Conservation (phyloP, 1,140 invertebrate genomes). For the Drosophila subpulchrella region DNA sequence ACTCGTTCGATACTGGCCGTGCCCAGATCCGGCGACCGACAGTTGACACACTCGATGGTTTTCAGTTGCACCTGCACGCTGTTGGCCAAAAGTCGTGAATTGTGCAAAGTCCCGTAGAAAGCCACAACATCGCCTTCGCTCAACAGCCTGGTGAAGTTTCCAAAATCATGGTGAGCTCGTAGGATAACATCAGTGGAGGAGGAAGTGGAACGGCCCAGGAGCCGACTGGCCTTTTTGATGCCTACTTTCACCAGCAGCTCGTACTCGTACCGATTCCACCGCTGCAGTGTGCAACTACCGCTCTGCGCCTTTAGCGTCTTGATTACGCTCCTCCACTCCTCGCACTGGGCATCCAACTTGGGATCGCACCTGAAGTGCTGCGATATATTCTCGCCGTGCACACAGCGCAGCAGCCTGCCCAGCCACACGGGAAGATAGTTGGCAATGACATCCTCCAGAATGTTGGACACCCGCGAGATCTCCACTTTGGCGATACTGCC, state of each 20-base stretch:
- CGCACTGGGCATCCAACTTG: constrained; percentile 63
- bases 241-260: constrained; percentile 90
- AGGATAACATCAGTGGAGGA: constrained; percentile 87
- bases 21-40: constrained; percentile 86
- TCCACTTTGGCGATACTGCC: constrained; percentile 89
- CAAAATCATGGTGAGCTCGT: constrained; percentile 87
- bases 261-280: constrained; percentile 89
- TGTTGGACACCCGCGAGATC: constrained; percentile 87
- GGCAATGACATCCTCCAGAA: constrained; percentile 86
- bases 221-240: constrained; percentile 84
- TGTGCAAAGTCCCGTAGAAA: constrained; percentile 88
- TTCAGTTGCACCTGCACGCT: constrained; percentile 85
- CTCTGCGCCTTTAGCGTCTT: constrained; percentile 86
- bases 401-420: constrained; percentile 87
- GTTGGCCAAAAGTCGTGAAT: constrained; percentile 63
- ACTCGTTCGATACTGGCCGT: constrained; percentile 84
- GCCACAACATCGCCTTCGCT: constrained; percentile 89
- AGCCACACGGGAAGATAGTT: constrained; percentile 87
- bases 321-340: constrained; percentile 85
- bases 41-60: constrained; percentile 89
- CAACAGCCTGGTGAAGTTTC: constrained; percentile 89
- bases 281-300: constrained; percentile 88
- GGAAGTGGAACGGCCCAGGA: constrained; percentile 86
- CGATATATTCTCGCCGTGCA: constrained; percentile 88
- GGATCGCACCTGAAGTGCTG: constrained; percentile 84